Base-by-base conservation (phyloP, 2,888 invertebrate species). In the Noctua janthe region DNA sequence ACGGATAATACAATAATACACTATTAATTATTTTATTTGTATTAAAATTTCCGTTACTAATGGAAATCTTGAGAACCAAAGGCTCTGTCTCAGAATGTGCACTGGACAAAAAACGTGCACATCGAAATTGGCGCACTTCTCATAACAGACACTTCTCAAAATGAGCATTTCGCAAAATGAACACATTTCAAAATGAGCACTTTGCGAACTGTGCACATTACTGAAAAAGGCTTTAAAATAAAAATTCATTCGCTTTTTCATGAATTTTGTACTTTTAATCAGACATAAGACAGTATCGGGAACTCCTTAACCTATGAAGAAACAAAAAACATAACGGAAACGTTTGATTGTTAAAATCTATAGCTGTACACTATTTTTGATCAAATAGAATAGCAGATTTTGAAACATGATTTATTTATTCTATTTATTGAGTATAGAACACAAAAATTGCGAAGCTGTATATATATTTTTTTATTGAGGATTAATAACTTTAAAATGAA, bases 1-100 rank as follows among this genome's bases (percentile, higher is more conserved):
- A 89, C 86, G 88, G 88, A 89, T 88, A 90, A 91, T 85, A 89
- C 85, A 84, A 85, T 80, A 78, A 76, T 82, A 78, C 54, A 76
- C 43, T 75, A 84, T 83, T 73, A 71, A 74, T 74, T 72, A 82
- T 59, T 81, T 78, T 66, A 71, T 66, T 86, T 80, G 56, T 70
- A 78, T 81, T 75, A 78, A 79, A 62, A 76, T 66, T 69, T 81
- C 78, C 47, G 15, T 78, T 71, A 80, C 66, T 76, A 69, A 67
- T 56, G 62, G 59, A 62, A 77, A 83, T 74, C 66, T 83, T 69
- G 64, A 66, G 43, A 62, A 74, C 71, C 39, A 62, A 73, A n/a
- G 54, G 35, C 64, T 64, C 64, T 8, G 17, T 35, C 17, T 17
- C 35, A 64, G 29, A 64, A 64, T 29, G 29, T 29, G 29, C 29